Evolutionary conservation across 2,113 vertebrate genomes (phyloP).

Genomic region (Vimba vimba): DNA sequence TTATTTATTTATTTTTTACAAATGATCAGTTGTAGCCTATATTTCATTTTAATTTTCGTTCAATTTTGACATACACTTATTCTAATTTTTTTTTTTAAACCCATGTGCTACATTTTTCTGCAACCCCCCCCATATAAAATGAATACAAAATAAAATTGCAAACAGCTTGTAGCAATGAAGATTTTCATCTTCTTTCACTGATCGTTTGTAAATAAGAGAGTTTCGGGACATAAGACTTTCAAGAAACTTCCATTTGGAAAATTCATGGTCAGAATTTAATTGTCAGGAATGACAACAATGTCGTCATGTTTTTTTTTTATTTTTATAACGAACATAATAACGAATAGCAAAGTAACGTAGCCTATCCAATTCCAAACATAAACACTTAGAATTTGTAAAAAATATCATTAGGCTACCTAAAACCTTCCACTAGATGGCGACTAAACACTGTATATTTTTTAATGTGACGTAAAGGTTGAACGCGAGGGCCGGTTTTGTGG

Average conservation of each 20-base stretch:
- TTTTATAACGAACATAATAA: not conserved
- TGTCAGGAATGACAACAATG: not conserved
- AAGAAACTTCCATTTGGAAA: not conserved
- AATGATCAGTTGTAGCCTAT: too few species aligned
- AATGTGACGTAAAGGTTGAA: not conserved
- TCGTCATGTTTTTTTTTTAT: not conserved
- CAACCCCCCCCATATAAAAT: not conserved
- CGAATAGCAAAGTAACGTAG: not conserved
- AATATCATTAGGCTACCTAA: too few species aligned
- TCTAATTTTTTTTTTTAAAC: too few species aligned
- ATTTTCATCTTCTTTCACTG: too few species aligned
- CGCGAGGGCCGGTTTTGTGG: too few species aligned
- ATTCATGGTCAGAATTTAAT: not conserved
- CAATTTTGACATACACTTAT: not conserved
- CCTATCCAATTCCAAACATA: not conserved
- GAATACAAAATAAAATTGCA: too few species aligned
- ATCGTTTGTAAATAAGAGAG: too few species aligned
- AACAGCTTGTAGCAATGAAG: too few species aligned
- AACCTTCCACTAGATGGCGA: slow-evolving; percentile 52
- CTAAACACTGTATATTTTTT: slow-evolving; percentile 17
- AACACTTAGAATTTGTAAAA: not conserved
- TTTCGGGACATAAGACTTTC: too few species aligned
- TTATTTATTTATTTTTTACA: too few species aligned
- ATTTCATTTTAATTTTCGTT: not conserved
- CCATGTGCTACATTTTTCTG: not conserved